Conservation (phyloP, 1,140 invertebrate species). For the Paraescarpia echinospica region DNA sequence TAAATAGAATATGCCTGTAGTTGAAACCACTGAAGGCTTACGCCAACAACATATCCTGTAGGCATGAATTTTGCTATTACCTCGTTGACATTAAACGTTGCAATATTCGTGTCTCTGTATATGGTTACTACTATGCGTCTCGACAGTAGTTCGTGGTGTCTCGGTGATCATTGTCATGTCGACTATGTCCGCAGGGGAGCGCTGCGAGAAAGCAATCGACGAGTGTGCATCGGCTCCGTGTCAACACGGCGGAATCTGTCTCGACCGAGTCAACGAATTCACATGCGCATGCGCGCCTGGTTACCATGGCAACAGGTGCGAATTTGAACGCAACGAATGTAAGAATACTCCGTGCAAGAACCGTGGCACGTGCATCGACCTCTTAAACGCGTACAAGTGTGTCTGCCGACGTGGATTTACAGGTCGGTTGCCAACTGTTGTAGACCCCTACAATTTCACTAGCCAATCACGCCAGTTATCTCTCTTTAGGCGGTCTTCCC, state of each 20-base stretch:
- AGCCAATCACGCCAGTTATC: too few species aligned
- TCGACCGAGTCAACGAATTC: constrained; percentile 36
- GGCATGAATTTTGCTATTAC: too few species aligned
- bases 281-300: constrained; percentile 69
- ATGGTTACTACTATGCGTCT: too few species aligned
- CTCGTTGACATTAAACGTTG: too few species aligned
- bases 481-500: too few species aligned
- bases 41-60: too few species aligned
- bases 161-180: background rate
- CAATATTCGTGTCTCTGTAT: too few species aligned
- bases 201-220: constrained; percentile 34
- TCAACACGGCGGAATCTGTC: constrained; percentile 85
- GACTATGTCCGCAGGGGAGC: constrained; percentile 18
- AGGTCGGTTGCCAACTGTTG: constrained; percentile 26
- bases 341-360: constrained; percentile 49
- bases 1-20: too few species aligned
- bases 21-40: too few species aligned
- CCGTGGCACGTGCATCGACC: constrained; percentile 47
- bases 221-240: constrained; percentile 74
- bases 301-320: constrained; percentile 23
- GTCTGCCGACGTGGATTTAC: constrained; percentile 69
- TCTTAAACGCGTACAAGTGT: constrained; percentile 45
- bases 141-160: background rate
- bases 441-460: too few species aligned
- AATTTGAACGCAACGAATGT: constrained; percentile 15